Percentiles rank a stretch among this genome's conserved stretches.
Evolutionary conservation across 2,113 vertebrate genomes (phyloP).

Genomic region (Sminthopsis crassicaudata): DNA sequence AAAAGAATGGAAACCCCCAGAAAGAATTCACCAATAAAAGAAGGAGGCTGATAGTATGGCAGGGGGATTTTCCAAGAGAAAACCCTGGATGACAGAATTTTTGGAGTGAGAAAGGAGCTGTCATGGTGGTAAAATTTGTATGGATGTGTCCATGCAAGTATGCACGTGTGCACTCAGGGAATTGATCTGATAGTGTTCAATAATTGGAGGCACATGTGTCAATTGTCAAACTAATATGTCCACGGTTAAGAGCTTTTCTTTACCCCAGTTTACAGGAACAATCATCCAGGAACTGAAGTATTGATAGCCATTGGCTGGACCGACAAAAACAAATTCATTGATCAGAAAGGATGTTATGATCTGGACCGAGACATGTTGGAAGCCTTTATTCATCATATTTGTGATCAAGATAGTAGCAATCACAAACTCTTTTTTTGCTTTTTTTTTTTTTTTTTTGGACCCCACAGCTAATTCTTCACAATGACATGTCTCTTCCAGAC

Average conservation of each 20-base stretch:
- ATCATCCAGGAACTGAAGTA: conserved; percentile 45
- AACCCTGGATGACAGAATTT: neutral
- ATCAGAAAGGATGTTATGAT: conserved; percentile 27
- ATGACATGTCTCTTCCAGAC: neutral
- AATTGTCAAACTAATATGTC: conserved; percentile 59
- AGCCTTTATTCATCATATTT: conserved; percentile 31
- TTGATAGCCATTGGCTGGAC: conserved; percentile 48
- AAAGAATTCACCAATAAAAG: neutral
- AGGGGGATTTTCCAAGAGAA: neutral
- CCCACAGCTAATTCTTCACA: neutral
- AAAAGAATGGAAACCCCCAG: neutral
- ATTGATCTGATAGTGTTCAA: conserved; percentile 34
- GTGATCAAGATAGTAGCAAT: neutral
- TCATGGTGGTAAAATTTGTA: neutral
- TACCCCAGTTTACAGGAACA: conserved; percentile 60
- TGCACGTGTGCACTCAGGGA: neutral
- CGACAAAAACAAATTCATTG: conserved; percentile 20
- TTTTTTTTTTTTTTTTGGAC: too few relatives aligned
- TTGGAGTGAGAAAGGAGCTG: neutral
- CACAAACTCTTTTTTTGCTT: neutral
- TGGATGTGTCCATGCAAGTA: neutral
- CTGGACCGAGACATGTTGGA: neutral
- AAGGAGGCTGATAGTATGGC: neutral
- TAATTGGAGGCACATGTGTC: conserved; percentile 46
- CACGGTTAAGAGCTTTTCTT: conserved; percentile 55